Evolutionary conservation across 2,797 vertebrate genomes (phyloP).

Genomic region (Xerus rutilus): DNA sequence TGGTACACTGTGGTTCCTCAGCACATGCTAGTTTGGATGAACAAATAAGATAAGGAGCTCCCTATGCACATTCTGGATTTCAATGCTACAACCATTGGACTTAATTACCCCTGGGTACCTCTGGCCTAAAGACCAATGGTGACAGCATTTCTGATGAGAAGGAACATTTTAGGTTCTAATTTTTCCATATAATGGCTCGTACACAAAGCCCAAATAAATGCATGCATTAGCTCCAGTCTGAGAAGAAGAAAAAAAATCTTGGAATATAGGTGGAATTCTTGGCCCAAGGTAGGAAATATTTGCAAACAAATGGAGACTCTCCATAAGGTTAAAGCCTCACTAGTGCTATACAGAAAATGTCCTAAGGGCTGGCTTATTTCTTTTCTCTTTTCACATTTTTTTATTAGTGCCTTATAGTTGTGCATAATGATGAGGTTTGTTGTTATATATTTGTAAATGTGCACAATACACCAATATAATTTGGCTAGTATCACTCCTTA

Average conservation of each 20-base stretch:
- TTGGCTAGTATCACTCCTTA: no score
- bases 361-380: neutral
- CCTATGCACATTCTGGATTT: neutral
- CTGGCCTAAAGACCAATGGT: neutral
- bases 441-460: no score
- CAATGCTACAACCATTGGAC: neutral
- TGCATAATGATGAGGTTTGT: no score
- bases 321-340: neutral
- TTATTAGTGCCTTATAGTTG: no score
- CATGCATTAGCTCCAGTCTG: neutral
- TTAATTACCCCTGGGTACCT: neutral
- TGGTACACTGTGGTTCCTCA: neutral
- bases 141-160: neutral
- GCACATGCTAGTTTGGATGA: neutral
- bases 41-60: neutral
- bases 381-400: no score
- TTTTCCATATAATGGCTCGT: neutral
- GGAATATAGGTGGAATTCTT: conserved; percentile 58
- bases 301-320: neutral
- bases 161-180: conserved; percentile 11
- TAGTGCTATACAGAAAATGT: neutral
- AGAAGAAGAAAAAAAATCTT: conserved; percentile 26
- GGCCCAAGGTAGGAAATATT: conserved; percentile 12
- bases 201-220: neutral
- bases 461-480: no score